Evolutionary conservation across 2,113 vertebrate species (phyloP).

Genomic region (Beaufortia kweichowensis): DNA sequence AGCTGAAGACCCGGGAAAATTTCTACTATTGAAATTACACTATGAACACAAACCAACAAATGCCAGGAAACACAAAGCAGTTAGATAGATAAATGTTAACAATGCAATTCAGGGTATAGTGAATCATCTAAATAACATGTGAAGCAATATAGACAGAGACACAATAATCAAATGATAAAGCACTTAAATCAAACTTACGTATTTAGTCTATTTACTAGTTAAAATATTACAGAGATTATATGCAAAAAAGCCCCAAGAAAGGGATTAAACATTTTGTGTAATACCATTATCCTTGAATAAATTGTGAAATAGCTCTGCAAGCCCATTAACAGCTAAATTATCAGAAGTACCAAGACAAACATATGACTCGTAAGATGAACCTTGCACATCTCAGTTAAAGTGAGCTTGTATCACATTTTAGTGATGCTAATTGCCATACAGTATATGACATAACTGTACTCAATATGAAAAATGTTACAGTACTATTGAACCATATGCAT

Average conservation of each 20-base stretch:
- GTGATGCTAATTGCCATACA: neutral
- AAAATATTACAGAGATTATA: neutral
- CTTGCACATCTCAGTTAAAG: neutral
- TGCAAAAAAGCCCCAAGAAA: neutral
- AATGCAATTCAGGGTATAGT: neutral
- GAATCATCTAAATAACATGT: conserved; percentile 35
- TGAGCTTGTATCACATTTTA: neutral
- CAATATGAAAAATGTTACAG: neutral
- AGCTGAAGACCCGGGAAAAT: conserved; percentile 9
- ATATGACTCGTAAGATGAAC: neutral
- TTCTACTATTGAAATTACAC: conserved; percentile 3
- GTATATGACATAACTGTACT: neutral
- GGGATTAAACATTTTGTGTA: neutral
- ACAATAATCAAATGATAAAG: conserved; percentile 23
- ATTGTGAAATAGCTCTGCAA: neutral
- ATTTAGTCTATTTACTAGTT: neutral
- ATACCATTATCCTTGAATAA: neutral
- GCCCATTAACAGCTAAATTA: conserved; percentile 13
- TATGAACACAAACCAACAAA: conserved; percentile 11
- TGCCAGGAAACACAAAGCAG: neutral
- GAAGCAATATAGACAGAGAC: conserved; percentile 50
- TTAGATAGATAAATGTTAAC: neutral
- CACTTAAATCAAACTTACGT: neutral
- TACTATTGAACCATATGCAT: neutral
- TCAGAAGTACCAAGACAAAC: neutral